A percentile compares a stretch with the other conserved stretches of the same genome.
These are phyloP conservation scores for Drosophila navojoa DNA, from an alignment of 1,140 invertebrate genomes.

Conservation along the genomic window DNA sequence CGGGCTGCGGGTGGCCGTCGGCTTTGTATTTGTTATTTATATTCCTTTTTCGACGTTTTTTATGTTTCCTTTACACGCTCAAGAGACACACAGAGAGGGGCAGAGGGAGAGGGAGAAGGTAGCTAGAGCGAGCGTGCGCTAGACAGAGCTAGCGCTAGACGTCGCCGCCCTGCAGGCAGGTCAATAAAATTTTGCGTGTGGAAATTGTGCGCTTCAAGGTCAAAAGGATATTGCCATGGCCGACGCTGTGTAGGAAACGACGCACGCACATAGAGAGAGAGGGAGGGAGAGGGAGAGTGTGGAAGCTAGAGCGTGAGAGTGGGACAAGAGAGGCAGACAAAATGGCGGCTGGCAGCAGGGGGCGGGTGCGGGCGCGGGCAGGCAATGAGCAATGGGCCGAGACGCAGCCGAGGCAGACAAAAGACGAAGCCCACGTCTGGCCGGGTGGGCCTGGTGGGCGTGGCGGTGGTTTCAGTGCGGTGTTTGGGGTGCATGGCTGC, in stretches of 20 bases:
- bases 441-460: constrained; percentile 4
- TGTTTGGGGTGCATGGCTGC: constrained; percentile 13
- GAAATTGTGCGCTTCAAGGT: constrained; percentile 81
- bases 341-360: constrained; percentile 52
- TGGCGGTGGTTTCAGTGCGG: background rate
- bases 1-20: constrained; percentile 30
- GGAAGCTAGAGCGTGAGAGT: background rate
- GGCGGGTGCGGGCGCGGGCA: background rate
- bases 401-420: constrained; percentile 57
- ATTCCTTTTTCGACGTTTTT: constrained; percentile 48
- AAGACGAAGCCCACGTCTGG: constrained; percentile 39
- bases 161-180: constrained; percentile 31
- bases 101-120: too few relatives aligned
- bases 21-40: constrained; percentile 24
- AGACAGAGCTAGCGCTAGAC: background rate
- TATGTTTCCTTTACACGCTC: constrained; percentile 56
- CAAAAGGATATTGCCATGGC: constrained; percentile 82
- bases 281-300: background rate
- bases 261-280: background rate
- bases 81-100: background rate
- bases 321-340: constrained; percentile 34
- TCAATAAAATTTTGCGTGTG: constrained; percentile 83
- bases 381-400: constrained; percentile 21
- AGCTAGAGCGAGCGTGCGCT: background rate
- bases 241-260: constrained; percentile 61